Percentiles rank a stretch among this genome's conserved stretches.
phyloP scores from a whole-genome alignment of 2,797 vertebrate genomes.

The Anolis apletophallus region DNA sequence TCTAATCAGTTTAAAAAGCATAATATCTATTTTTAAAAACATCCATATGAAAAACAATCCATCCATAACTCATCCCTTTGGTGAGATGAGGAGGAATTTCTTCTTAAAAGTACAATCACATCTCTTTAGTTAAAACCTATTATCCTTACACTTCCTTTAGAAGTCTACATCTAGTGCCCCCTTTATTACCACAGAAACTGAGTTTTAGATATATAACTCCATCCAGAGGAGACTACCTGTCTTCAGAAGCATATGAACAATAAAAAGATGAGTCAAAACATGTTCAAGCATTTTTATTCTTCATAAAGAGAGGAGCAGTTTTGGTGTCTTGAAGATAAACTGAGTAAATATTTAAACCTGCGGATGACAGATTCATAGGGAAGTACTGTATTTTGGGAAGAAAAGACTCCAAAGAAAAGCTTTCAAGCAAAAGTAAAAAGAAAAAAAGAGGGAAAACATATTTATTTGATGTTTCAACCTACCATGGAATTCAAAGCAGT shows the following conservation, averaged over 20 bases:
- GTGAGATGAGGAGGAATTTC: not conserved
- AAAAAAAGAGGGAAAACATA: too few species aligned
- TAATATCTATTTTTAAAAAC: too few species aligned
- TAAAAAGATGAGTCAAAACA: not conserved
- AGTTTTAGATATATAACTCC: not conserved
- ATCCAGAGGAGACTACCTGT: not conserved
- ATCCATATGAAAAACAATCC: too few species aligned
- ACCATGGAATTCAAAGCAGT: not conserved
- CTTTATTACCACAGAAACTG: not conserved
- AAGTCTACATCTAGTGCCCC: not conserved
- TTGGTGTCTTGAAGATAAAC: not conserved
- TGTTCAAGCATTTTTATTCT: not conserved
- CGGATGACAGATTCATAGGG: constrained; percentile 10
- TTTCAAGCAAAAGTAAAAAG: not conserved
- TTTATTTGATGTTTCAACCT: not conserved
- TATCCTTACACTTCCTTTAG: not conserved
- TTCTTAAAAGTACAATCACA: not conserved
- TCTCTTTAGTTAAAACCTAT: not conserved
- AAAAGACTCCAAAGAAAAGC: not conserved
- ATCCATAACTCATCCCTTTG: not conserved
- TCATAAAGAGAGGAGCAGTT: not conserved
- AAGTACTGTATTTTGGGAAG: too few species aligned
- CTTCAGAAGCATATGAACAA: not conserved
- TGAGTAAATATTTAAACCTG: not conserved
- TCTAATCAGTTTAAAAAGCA: too few species aligned